Evolutionary conservation across 2,888 invertebrate genomes (phyloP).

Genomic region (Bedellia somnulentella): DNA sequence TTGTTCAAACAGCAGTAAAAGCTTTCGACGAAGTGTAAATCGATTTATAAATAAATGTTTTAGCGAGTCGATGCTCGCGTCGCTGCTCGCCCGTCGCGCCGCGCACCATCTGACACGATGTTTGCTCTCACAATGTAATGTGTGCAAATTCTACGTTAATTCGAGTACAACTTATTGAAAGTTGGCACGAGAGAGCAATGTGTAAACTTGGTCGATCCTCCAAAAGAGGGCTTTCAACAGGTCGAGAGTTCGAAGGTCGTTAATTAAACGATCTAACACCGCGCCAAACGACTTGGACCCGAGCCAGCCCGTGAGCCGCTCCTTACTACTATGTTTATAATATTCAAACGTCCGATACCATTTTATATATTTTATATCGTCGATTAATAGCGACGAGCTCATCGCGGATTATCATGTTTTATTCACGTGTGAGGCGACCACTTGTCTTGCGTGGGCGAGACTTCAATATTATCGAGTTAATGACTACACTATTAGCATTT

Average conservation of each 20-base stretch:
- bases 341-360: too few species aligned
- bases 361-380: too few species aligned
- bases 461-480: constrained; percentile 15
- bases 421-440: constrained; percentile 15
- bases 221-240: constrained; percentile 53
- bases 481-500: constrained; percentile 22
- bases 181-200: constrained; percentile 14
- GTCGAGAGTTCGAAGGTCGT: constrained; percentile 56
- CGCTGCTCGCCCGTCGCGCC: too few species aligned
- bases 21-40: not conserved
- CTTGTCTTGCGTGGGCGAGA: constrained; percentile 27
- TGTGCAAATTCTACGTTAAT: too few species aligned
- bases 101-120: too few species aligned
- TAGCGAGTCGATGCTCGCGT: too few species aligned
- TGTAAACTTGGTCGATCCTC: constrained; percentile 36
- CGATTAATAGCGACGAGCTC: constrained; percentile 16
- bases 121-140: too few species aligned
- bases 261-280: constrained; percentile 55
- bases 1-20: constrained; percentile 3
- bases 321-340: too few species aligned
- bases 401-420: constrained; percentile 31
- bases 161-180: too few species aligned
- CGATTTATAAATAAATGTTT: too few species aligned
- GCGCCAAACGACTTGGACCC: constrained; percentile 37
- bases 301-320: constrained; percentile 35